phyloP scores from a whole-genome alignment of 2,797 vertebrate genomes.

The Pangasius krempfi region DNA sequence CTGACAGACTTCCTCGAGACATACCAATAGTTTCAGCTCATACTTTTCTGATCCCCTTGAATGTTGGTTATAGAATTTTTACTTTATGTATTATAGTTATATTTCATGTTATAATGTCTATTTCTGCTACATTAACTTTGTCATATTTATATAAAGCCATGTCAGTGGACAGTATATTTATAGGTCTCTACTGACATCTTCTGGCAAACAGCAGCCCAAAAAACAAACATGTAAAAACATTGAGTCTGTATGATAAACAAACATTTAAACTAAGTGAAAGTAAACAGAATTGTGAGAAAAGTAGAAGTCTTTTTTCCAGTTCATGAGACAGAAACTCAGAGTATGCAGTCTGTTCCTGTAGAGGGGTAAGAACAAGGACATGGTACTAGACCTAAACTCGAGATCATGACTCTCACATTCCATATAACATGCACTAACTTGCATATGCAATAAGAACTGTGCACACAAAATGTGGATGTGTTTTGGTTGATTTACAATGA shows the following conservation, averaged over 20 bases:
- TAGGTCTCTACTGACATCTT: constrained; percentile 46
- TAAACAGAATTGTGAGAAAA: not conserved
- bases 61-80: not conserved
- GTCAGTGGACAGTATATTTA: not conserved
- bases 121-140: not conserved
- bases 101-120: not conserved
- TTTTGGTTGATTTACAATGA: not conserved
- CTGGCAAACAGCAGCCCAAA: constrained; percentile 28
- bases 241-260: not conserved
- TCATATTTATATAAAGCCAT: not conserved
- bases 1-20: not conserved
- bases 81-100: not conserved
- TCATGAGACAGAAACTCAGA: not conserved
- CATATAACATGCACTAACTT: not conserved
- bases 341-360: not conserved
- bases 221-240: not conserved
- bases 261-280: not conserved
- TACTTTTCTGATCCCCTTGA: not conserved
- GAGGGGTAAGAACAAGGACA: not conserved
- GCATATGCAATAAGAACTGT: not conserved
- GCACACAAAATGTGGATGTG: not conserved
- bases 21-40: not conserved
- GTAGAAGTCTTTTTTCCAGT: not conserved
- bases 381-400: not conserved
- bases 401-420: not conserved